Evolutionary conservation across 2,888 invertebrate genomes (phyloP), one percentile per base, ranked within the genome.

Genomic region (Pachycephus smyrnensis): DNA sequence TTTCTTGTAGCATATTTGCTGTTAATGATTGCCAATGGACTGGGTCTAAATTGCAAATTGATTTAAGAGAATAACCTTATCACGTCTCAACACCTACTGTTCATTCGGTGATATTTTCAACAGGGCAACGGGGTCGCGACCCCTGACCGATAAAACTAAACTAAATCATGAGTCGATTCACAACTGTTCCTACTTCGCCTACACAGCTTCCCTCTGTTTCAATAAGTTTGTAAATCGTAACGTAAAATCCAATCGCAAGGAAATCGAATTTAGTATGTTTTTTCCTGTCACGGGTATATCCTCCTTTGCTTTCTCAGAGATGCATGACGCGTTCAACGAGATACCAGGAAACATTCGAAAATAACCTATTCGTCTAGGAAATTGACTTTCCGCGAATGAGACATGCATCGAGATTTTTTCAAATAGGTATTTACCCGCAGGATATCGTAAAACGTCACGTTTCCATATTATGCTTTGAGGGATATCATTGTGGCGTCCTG

Each of bases 141-240:
- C 77, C 71, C 37, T 79, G 55, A 30, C 77, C 73, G 73, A 77
- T 73, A 32, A 75, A 77, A 69, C 78, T 75, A 77, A 83, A 81
- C 81, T 83, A 77, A 83, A 80, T 83, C 82, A 77, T 31, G 73
- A 73, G 40, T 75, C 80, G 68, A 80, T 80, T 32, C 77, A 75
- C 77, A 73, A 76, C 73, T 80, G 77, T 79, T 69, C 40, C 68
- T 35, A 55, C n/a, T 69, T 71, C 33, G 15, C 40, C 73, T 33
- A n/a, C 37, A 73, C 40, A 36, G 74, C 68, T 68, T 75, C 77
- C 33, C 69, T 69, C 12, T 71, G 32, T 71, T 32, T 32, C 12
- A 9, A 33, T 33, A 15, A 33, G 71, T 31, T 71, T 71, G 1
- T 3, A 71, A 71, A 12, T 33, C 71, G 4, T 23, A 33, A 33